Conservation (phyloP, 2,888 invertebrate genomes). For the Alviniconcha strummeri region DNA sequence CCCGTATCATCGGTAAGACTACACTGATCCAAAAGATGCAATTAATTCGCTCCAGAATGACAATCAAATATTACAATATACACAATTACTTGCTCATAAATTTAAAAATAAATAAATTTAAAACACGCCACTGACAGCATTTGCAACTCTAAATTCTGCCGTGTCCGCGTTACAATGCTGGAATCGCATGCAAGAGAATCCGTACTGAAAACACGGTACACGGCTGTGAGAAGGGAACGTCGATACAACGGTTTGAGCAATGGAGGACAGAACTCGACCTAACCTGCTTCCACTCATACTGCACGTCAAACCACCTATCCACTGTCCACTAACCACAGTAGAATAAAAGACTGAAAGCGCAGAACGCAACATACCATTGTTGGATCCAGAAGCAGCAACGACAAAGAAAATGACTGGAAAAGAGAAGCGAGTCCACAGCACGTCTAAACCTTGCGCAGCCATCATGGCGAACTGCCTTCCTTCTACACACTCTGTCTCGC, state of each 20-base stretch:
- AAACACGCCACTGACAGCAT: neutral
- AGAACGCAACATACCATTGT: neutral
- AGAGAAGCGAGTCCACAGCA: neutral
- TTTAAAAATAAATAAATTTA: no score
- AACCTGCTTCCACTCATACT: neutral
- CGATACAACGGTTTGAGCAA: neutral
- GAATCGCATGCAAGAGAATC: no score
- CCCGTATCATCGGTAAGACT: neutral
- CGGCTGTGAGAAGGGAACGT: no score
- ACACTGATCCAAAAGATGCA: neutral
- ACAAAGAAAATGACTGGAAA: neutral
- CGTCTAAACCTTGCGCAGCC: neutral
- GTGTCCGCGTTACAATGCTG: neutral
- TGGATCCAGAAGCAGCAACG: neutral
- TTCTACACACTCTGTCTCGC: conserved; percentile 10
- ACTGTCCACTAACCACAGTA: neutral
- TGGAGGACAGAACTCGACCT: neutral
- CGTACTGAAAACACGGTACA: no score
- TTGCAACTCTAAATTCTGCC: neutral
- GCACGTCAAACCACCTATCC: neutral
- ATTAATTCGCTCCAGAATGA: neutral
- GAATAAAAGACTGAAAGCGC: neutral
- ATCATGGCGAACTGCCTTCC: conserved; percentile 21
- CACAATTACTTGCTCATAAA: neutral
- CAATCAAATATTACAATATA: neutral